phyloP scores from a whole-genome alignment of 2,113 vertebrate species.

The Aythya baeri region DNA sequence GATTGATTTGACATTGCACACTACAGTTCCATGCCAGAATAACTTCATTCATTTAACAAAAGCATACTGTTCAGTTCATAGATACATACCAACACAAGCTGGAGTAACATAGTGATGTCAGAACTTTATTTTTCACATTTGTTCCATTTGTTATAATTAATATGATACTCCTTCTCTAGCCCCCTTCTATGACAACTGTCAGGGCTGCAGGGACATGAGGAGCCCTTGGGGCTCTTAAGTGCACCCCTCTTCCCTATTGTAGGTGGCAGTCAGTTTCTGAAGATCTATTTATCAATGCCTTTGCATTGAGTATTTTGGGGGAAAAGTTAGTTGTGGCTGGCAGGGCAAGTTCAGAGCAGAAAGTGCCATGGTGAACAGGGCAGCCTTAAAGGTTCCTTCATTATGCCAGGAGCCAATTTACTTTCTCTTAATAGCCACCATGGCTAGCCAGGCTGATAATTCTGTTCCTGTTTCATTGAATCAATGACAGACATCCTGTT shows the following conservation, averaged over 20 bases:
- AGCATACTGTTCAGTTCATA: neutral
- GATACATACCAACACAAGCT: neutral
- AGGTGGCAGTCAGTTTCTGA: neutral
- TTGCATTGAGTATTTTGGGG: neutral
- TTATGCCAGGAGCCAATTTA: neutral
- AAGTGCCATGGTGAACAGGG: accelerated
- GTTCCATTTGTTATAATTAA: neutral
- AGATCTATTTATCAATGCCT: neutral
- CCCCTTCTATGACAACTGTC: neutral
- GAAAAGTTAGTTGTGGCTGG: neutral
- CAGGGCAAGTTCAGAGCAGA: neutral
- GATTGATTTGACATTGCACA: neutral
- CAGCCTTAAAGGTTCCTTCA: neutral
- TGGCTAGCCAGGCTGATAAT: neutral
- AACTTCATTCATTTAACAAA: neutral
- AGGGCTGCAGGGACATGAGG: neutral
- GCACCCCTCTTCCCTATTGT: accelerated
- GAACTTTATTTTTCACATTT: neutral
- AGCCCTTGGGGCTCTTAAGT: neutral
- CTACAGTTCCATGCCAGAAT: neutral
- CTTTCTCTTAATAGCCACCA: neutral
- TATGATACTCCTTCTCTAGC: neutral
- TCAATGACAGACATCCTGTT: neutral
- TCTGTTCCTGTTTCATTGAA: neutral
- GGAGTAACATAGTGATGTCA: neutral